Percentiles rank a stretch among this genome's conserved stretches.
phyloP scores from a whole-genome alignment of 53 echinoderm and acorn worm species.

The Temnopleurus reevesii region DNA sequence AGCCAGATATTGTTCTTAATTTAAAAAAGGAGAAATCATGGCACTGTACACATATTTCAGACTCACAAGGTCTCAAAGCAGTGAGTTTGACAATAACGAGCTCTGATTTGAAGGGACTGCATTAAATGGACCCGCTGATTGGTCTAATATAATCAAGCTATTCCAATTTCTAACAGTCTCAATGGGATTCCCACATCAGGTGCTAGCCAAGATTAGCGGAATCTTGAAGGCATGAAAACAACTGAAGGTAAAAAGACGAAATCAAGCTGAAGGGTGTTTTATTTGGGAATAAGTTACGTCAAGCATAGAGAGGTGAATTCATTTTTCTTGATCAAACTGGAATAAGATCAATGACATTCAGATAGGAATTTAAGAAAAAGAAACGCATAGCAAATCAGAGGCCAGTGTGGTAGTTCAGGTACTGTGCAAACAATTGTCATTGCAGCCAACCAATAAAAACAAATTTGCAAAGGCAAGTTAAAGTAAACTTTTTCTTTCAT shows the following conservation, averaged over 20 bases:
- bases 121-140: background rate
- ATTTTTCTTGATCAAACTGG: too few relatives aligned
- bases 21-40: background rate
- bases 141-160: slow-evolving; percentile 21
- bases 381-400: too few relatives aligned
- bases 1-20: background rate
- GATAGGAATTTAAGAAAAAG: too few relatives aligned
- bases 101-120: slow-evolving; percentile 21
- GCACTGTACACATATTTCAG: too few relatives aligned
- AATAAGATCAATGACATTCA: too few relatives aligned
- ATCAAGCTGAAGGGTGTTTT: background rate
- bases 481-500: too few relatives aligned
- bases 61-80: background rate
- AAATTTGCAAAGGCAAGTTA: too few relatives aligned
- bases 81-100: slow-evolving; percentile 22
- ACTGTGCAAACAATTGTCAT: too few relatives aligned
- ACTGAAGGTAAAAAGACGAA: background rate
- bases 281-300: too few relatives aligned
- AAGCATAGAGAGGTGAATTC: background rate
- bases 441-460: too few relatives aligned
- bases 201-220: slow-evolving; percentile 46
- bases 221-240: slow-evolving; percentile 20
- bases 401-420: too few relatives aligned
- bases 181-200: slow-evolving; percentile 31
- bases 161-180: slow-evolving; percentile 32